These are phyloP conservation scores for Mythimna impura DNA, from an alignment of 2,888 invertebrate species.

Conservation along the genomic window DNA sequence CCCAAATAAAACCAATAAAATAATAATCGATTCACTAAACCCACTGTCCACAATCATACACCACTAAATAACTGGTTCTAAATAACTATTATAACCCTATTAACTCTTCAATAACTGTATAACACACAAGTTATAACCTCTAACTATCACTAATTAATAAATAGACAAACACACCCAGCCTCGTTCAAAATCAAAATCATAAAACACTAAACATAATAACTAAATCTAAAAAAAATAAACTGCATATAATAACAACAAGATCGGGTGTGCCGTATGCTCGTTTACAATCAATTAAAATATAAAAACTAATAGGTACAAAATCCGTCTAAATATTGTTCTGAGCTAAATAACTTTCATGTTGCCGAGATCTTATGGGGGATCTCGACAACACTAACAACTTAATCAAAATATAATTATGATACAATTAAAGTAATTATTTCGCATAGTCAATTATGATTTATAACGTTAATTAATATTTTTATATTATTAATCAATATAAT, in stretches of 20 bases:
- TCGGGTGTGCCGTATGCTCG: slow-evolving; percentile 60
- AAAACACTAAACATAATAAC: slow-evolving; percentile 22
- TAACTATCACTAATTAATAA: slow-evolving; percentile 49
- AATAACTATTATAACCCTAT: slow-evolving; percentile 27
- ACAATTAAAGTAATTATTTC: slow-evolving; percentile 72
- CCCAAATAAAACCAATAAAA: slow-evolving; percentile 31
- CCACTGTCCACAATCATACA: slow-evolving; percentile 22
- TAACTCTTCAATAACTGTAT: slow-evolving; percentile 47
- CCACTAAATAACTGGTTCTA: slow-evolving; percentile 34
- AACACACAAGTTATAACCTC: slow-evolving; percentile 31
- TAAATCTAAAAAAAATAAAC: slow-evolving; percentile 43
- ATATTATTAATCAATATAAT: slow-evolving; percentile 69
- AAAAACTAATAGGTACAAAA: slow-evolving; percentile 49
- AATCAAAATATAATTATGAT: slow-evolving; percentile 76
- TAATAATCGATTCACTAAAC: slow-evolving; percentile 9
- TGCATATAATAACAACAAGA: slow-evolving; percentile 44
- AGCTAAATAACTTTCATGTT: slow-evolving; percentile 55
- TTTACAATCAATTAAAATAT: slow-evolving; percentile 58
- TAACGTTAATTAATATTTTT: slow-evolving; percentile 79
- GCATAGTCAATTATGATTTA: slow-evolving; percentile 75
- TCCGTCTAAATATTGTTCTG: slow-evolving; percentile 30
- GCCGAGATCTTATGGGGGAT: slow-evolving; percentile 38
- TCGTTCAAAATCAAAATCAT: slow-evolving; percentile 32
- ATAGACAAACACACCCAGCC: slow-evolving; percentile 38
- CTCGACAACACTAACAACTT: slow-evolving; percentile 71